Percentiles rank a stretch among this genome's conserved stretches.
Evolutionary conservation across 2,113 vertebrate species (phyloP).

Genomic region (Parotia lawesii): DNA sequence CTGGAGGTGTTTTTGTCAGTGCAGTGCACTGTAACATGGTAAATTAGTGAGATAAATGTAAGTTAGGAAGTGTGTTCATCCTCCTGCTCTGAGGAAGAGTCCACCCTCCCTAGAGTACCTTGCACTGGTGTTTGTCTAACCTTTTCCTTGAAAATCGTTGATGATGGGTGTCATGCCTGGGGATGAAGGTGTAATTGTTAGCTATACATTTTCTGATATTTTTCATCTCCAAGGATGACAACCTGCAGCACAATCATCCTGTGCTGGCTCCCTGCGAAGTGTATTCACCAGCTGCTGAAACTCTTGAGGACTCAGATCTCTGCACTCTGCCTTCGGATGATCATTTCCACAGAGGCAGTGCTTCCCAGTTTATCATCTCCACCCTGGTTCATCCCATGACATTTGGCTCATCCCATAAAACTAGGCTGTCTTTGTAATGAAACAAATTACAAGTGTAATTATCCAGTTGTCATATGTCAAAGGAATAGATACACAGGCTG

Average conservation of each 20-base stretch:
- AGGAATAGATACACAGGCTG: neutral
- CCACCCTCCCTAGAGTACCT: neutral
- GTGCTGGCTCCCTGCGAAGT: neutral
- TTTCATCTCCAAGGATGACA: neutral
- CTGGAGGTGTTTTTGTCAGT: neutral
- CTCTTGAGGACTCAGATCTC: neutral
- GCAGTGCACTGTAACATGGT: neutral
- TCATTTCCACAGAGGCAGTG: neutral
- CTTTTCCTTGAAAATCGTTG: neutral
- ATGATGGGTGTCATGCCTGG: neutral
- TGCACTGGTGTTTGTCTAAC: neutral
- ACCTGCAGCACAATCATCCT: neutral
- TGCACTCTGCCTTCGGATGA: neutral
- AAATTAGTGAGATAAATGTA: neutral
- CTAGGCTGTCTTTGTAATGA: neutral
- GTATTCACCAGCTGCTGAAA: neutral
- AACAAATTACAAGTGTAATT: slow-evolving; percentile 23
- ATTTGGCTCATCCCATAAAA: neutral
- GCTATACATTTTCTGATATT: neutral
- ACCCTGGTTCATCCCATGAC: neutral
- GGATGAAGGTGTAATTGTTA: neutral
- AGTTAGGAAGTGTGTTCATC: neutral
- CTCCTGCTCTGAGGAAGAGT: neutral
- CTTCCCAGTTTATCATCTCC: neutral
- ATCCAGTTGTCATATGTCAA: neutral